Evolutionary conservation across 2,888 invertebrate species (phyloP).

Genomic region (Chelonus formosanus): DNA sequence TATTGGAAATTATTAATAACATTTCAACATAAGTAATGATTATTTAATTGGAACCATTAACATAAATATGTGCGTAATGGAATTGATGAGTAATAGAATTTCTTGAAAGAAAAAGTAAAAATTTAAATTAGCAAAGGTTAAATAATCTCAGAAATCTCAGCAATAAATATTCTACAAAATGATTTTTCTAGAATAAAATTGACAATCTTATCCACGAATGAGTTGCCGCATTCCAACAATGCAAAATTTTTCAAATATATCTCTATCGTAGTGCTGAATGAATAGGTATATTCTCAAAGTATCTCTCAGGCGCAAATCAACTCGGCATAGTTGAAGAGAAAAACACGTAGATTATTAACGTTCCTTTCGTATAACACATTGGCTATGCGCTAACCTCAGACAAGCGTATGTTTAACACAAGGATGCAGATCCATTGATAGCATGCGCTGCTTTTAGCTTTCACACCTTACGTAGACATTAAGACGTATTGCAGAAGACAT

Average conservation of each 20-base stretch:
- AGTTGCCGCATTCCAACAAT: conserved; percentile 11
- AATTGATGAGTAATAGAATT: too few relatives aligned
- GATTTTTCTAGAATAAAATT: neutral
- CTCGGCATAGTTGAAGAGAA: conserved; percentile 29
- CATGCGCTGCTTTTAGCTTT: neutral
- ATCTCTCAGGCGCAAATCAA: conserved; percentile 23
- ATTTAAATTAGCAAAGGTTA: too few relatives aligned
- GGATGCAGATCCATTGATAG: conserved; percentile 33
- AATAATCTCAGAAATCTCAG: too few relatives aligned
- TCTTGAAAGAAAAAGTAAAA: too few relatives aligned
- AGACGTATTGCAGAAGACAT: too few relatives aligned
- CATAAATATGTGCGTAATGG: too few relatives aligned
- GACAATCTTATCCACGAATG: conserved; percentile 3
- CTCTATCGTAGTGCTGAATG: conserved; percentile 18
- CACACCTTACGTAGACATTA: too few relatives aligned
- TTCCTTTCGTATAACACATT: conserved; percentile 28
- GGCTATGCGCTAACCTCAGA: conserved; percentile 29
- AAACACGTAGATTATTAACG: conserved; percentile 35
- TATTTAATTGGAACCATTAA: too few relatives aligned
- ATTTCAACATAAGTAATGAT: too few relatives aligned
- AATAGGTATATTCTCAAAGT: conserved; percentile 9
- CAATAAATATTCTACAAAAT: neutral
- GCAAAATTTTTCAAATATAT: conserved; percentile 14
- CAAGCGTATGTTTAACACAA: conserved; percentile 29
- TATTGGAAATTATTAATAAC: too few relatives aligned